Percentiles rank a stretch among this genome's conserved stretches.
Conservation (phyloP, 2,888 invertebrate genomes). For the Epistrophe grossulariae region DNA sequence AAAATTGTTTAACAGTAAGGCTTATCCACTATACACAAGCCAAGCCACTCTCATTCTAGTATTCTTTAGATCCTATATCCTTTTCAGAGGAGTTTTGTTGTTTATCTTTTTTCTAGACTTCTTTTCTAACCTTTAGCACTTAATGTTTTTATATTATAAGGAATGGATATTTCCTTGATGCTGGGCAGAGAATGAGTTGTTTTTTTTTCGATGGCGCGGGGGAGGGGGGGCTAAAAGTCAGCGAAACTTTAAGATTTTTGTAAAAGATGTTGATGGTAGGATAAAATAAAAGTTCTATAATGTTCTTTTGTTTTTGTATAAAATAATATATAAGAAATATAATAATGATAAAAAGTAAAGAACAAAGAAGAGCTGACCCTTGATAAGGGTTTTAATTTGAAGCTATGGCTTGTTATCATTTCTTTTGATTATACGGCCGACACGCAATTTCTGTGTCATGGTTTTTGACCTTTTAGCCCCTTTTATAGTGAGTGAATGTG, state of each 20-base stretch:
- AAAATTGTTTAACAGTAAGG: constrained; percentile 21
- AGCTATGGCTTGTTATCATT: constrained; percentile 20
- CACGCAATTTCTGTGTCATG: constrained; percentile 13
- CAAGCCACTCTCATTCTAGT: not conserved
- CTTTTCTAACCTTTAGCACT: constrained; percentile 19
- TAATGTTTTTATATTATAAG: constrained; percentile 21
- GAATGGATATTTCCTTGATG: constrained; percentile 10
- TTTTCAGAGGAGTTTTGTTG: constrained; percentile 6
- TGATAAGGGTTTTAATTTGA: constrained; percentile 16
- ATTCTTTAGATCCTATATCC: not conserved
- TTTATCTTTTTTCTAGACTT: constrained; percentile 5
- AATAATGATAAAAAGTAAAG: not conserved
- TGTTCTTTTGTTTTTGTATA: constrained; percentile 2
- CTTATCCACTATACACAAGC: constrained; percentile 8
- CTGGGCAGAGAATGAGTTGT: constrained; percentile 1
- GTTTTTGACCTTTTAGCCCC: constrained; percentile 9
- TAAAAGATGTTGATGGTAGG: not conserved
- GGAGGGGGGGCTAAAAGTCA: not conserved
- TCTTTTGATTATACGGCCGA: constrained; percentile 17
- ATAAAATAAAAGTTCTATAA: constrained; percentile 18
- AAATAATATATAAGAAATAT: not conserved
- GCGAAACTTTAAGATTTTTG: constrained; percentile 25
- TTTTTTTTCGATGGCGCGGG: not conserved
- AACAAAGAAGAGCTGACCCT: constrained; percentile 7
- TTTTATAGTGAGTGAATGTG: not conserved